Conservation (phyloP, 2,888 invertebrate genomes). For the Ormyrus rosae region DNA sequence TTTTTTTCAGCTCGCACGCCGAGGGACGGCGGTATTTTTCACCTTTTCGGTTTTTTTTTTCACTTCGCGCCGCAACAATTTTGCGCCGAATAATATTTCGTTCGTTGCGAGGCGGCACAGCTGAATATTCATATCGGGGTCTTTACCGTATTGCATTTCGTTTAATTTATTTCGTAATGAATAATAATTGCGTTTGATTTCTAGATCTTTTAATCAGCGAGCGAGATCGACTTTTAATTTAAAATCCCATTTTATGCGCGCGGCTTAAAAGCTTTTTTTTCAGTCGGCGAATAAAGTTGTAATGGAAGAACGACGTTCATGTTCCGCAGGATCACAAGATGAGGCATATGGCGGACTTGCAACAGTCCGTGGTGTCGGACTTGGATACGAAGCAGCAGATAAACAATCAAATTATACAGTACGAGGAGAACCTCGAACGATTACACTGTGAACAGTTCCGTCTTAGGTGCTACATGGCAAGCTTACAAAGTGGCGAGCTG, state of each 20-base stretch:
- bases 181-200: no score
- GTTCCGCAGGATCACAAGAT: slow-evolving; percentile 92
- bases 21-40: slow-evolving; percentile 1
- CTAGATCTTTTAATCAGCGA: no score
- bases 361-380: slow-evolving; percentile 96
- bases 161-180: no score
- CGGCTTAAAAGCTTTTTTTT: no score
- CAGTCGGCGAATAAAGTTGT: no score
- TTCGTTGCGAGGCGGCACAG: neutral
- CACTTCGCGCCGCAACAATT: neutral
- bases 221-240: no score
- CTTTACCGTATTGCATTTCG: no score
- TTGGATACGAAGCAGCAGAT: slow-evolving; percentile 94
- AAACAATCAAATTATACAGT: slow-evolving; percentile 94
- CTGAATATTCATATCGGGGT: neutral
- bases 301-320: no score
- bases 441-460: slow-evolving; percentile 98
- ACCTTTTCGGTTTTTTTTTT: slow-evolving; percentile 11
- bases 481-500: slow-evolving; percentile 94
- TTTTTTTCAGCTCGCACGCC: neutral
- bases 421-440: slow-evolving; percentile 97
- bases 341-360: slow-evolving; percentile 99
- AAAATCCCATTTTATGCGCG: no score
- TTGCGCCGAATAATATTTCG: neutral
- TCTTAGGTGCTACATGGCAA: slow-evolving; percentile 97